Base-by-base conservation (phyloP, 2,888 invertebrate species). In the Dynastes maya region DNA sequence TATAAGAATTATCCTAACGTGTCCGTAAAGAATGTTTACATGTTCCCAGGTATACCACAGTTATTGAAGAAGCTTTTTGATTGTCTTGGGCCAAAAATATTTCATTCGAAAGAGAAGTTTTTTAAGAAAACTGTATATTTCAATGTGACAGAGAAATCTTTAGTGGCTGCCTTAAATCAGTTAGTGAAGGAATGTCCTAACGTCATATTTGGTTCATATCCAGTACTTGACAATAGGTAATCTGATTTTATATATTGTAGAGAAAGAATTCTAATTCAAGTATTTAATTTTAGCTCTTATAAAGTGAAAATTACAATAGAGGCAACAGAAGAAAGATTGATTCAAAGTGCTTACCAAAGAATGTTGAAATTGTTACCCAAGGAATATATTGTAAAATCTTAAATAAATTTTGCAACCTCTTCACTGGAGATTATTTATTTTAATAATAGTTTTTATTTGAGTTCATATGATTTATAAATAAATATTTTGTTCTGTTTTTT, bases 1-100 rank as follows among this genome's bases (percentile, higher is more conserved):
- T 79, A 85, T 65, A 81, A 82, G 32, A 82, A 87, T 83, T 89
- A 90, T 88, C 89, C 91, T 68, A 87, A 89, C 82, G 85, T 91
- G 58, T 87, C 87, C 22, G 81, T 94, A 11, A 86, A 87, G 58
- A 95, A 95, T 87, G 93, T 94, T 0, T 92, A 91, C 83, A 90
- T 94, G 77, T 93, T 95, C 83, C 94, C 95, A 53, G 95, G 95
- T 2, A 91, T 95, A 63, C 95, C 95, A 2, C 88, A 90, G 80
- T 89, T 91, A 70, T 86, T 90, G 68, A 85, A 89, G 81, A 86
- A 84, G 78, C 86, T 89, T 0, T 90, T 91, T 78, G 84, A 84
- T 63, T 78, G 82, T 68, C 80, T 87, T 2, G 83, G 85, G 37
- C 79, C 88, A 82, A 84, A 87, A 80, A 83, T 89, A 53, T 90